Evolutionary conservation across 1,140 invertebrate species (phyloP).

Genomic region (Pomacea maculata): DNA sequence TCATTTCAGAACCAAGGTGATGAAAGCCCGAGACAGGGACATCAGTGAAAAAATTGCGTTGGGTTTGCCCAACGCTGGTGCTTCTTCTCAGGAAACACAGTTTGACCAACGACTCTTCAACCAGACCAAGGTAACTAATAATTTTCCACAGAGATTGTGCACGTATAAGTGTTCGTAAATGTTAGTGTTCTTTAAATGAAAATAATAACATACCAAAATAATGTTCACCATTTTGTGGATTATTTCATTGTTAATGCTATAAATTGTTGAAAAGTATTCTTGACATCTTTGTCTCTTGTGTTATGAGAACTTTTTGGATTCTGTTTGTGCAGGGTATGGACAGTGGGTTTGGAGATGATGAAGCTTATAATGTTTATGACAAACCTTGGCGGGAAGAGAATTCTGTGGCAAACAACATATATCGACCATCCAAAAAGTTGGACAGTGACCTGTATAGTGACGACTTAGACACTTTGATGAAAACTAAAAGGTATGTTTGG

Average conservation of each 20-base stretch:
- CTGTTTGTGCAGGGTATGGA: constrained; percentile 79
- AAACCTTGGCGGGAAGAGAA: constrained; percentile 78
- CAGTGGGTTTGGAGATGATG: constrained; percentile 96
- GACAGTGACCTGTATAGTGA: constrained; percentile 93
- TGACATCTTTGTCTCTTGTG: neutral
- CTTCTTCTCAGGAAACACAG: constrained; percentile 79
- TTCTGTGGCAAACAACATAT: constrained; percentile 87
- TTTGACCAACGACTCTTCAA: constrained; percentile 98
- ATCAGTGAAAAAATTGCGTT: constrained; percentile 99
- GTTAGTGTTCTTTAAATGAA: too few relatives aligned
- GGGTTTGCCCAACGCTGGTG: constrained; percentile 84
- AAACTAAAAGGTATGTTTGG: constrained; percentile 78
- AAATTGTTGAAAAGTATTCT: neutral
- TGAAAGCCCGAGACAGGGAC: constrained; percentile 92
- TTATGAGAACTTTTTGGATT: too few relatives aligned
- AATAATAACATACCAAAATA: too few relatives aligned
- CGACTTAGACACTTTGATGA: constrained; percentile 86
- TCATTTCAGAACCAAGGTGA: constrained; percentile 74
- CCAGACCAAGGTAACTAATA: constrained; percentile 76
- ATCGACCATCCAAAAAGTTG: constrained; percentile 87
- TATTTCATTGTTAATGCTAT: neutral
- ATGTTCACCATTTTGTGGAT: neutral
- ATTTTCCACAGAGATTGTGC: neutral
- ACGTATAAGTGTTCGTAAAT: too few relatives aligned
- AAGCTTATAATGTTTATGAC: constrained; percentile 98